Evolutionary conservation across 1,140 invertebrate genomes (phyloP).

Genomic region (Panagrolaimus sp.): DNA sequence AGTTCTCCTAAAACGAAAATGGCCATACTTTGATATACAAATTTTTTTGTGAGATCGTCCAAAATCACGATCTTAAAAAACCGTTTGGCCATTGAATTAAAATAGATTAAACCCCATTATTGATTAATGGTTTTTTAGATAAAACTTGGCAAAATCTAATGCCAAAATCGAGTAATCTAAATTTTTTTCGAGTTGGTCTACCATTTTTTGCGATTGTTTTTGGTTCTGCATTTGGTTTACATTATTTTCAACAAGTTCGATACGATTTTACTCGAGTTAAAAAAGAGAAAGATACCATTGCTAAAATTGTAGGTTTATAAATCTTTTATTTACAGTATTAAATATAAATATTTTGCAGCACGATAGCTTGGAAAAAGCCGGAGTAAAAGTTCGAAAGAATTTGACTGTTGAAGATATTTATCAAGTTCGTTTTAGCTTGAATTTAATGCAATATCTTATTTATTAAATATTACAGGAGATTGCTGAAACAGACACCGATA

Average conservation of each 20-base stretch:
- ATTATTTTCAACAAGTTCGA: slow-evolving; percentile 51
- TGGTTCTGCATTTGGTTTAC: slow-evolving; percentile 44
- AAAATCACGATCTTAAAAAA: too few species aligned
- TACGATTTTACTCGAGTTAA: slow-evolving; percentile 43
- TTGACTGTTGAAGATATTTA: slow-evolving; percentile 46
- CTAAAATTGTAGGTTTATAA: slow-evolving; percentile 38
- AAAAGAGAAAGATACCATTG: slow-evolving; percentile 33
- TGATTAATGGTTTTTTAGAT: too few species aligned
- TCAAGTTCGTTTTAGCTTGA: slow-evolving; percentile 25
- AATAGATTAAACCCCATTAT: too few species aligned
- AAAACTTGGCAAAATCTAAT: too few species aligned
- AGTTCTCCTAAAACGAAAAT: too few species aligned
- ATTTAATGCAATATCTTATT: background rate
- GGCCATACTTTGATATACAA: too few species aligned
- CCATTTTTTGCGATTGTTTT: slow-evolving; percentile 48
- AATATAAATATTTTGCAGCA: slow-evolving; percentile 36
- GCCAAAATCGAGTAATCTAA: slow-evolving; percentile 10
- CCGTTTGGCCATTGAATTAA: too few species aligned
- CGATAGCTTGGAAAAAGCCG: slow-evolving; percentile 32
- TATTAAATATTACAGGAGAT: slow-evolving; percentile 37
- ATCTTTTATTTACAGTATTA: background rate
- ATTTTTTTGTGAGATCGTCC: too few species aligned
- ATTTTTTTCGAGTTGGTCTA: slow-evolving; percentile 37
- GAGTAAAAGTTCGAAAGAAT: slow-evolving; percentile 36
- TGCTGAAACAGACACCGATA: slow-evolving; percentile 49